phyloP scores from a whole-genome alignment of 1,140 invertebrate genomes.

The Leptinotarsa texana region DNA sequence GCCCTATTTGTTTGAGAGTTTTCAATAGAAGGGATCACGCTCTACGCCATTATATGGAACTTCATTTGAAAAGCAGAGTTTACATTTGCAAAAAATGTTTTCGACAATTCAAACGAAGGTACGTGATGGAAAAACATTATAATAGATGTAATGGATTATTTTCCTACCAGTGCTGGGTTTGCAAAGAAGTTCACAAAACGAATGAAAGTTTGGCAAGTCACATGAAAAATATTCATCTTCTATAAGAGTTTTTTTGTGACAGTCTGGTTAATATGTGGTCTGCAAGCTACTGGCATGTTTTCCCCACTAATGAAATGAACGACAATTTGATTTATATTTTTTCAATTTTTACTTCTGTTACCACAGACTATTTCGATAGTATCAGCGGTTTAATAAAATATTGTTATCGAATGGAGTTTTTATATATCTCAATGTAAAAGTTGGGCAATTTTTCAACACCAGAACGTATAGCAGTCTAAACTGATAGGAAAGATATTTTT shows the following conservation, averaged over 20 bases:
- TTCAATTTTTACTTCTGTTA: no score
- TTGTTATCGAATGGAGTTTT: no score
- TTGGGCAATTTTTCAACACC: no score
- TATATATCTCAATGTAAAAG: no score
- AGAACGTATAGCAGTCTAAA: no score
- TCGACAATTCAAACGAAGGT: conserved; percentile 43
- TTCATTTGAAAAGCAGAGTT: conserved; percentile 35
- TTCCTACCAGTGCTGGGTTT: conserved; percentile 30
- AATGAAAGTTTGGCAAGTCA: conserved; percentile 36
- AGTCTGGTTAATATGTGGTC: no score
- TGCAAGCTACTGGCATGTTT: no score
- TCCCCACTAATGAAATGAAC: no score
- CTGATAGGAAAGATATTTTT: no score
- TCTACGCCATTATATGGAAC: conserved; percentile 52
- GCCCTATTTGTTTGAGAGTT: conserved; percentile 53
- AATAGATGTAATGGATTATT: conserved; percentile 35
- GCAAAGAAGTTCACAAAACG: conserved; percentile 22
- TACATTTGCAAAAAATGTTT: conserved; percentile 38
- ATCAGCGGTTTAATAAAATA: no score
- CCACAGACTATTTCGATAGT: no score
- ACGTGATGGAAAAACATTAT: conserved; percentile 43
- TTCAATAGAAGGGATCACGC: conserved; percentile 58
- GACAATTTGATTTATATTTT: no score
- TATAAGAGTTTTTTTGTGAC: background rate
- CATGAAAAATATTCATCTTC: conserved; percentile 35